Conservation (phyloP, 2,797 vertebrate genomes). For the Scolopax bukidnonensis region DNA sequence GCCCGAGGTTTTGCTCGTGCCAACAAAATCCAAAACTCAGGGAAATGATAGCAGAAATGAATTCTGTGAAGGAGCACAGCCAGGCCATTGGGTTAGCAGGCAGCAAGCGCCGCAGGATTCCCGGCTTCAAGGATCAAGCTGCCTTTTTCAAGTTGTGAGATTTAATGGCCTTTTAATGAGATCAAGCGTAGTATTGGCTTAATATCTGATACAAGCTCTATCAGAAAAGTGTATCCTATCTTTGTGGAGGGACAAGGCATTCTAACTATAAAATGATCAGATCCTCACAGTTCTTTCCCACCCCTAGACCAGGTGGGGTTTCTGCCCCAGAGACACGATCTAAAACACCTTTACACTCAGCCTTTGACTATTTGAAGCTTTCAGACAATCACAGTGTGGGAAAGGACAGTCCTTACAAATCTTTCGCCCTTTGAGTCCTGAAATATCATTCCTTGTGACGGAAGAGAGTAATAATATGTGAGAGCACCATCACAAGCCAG, state of each 20-base stretch:
- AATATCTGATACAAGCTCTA: slow-evolving; percentile 29
- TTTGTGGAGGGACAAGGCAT: not conserved
- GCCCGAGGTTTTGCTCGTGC: not conserved
- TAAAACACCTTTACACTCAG: slow-evolving; percentile 28
- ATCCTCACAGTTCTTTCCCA: not conserved
- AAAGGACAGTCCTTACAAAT: slow-evolving; percentile 50
- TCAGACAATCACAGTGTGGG: slow-evolving; percentile 48
- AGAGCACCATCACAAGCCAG: slow-evolving; percentile 39
- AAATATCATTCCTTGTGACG: slow-evolving; percentile 64
- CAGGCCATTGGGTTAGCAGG: slow-evolving; percentile 29
- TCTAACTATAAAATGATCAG: slow-evolving; percentile 23
- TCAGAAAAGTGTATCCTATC: slow-evolving; percentile 8
- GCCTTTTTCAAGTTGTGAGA: slow-evolving; percentile 46
- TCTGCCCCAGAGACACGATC: slow-evolving; percentile 36
- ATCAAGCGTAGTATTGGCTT: slow-evolving; percentile 34
- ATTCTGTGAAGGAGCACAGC: not conserved
- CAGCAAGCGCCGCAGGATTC: slow-evolving; percentile 29
- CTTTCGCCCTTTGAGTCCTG: slow-evolving; percentile 30
- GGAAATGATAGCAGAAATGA: slow-evolving; percentile 4
- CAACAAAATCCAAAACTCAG: not conserved
- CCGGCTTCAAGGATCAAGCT: slow-evolving; percentile 41
- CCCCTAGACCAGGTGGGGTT: slow-evolving; percentile 25
- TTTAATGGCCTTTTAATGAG: slow-evolving; percentile 52
- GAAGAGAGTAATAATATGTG: slow-evolving; percentile 48
- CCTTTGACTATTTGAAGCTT: slow-evolving; percentile 42